Evolutionary conservation across 2,113 vertebrate genomes (phyloP), one percentile per base, ranked within the genome.

Genomic region (Rhagologus leucostigma): DNA sequence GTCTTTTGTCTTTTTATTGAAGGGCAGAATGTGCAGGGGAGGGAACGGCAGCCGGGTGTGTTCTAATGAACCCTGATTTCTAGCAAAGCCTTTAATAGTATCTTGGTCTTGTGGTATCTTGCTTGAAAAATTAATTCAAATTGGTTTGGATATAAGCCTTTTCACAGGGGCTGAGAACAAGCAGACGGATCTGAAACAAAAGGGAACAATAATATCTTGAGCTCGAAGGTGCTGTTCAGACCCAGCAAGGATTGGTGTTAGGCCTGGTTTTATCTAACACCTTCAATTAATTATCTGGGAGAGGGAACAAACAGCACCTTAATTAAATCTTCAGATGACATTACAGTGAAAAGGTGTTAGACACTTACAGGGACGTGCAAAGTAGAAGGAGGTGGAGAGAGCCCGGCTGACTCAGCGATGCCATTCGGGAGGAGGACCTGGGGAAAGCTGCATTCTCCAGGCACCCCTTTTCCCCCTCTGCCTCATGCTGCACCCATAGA

Each of bases 311-410:
- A 93, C 95, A 95, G 93, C 87, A 89, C 93, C 94, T 96, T 97
- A 97, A 97, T 97, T 96, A 97, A 97, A 96, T 95, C 94, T 97
- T 96, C 91, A 85, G 89, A 90, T 96, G 96, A 94, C 96, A 96
- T 87, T 94, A 90, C 60, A 89, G 87, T 37, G 70, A 94, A 94
- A 89, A 97, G 96, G 96, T 95, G 95, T 96, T 92, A 96, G 96
- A 95, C 95, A 77, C 73, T 15, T 19, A 71, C 55, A 82, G 86
- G 74, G 85, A 89, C 3, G 16, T 65, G 78, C n/a, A 71, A 27
- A 64, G 52, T 8, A 42, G 47, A 92, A 91, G 90, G 78, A 56
- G 30, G 74, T 18, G 22, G 65, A 67, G 68, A 74, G 47, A 92
- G 68, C n/a, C 3, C 0, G 30, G 26, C 89, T 89, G 87, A 30